Percentiles rank a stretch among this genome's conserved stretches.
phyloP scores from a whole-genome alignment of 2,113 vertebrate genomes.

The Brachypodius melanocephalos region DNA sequence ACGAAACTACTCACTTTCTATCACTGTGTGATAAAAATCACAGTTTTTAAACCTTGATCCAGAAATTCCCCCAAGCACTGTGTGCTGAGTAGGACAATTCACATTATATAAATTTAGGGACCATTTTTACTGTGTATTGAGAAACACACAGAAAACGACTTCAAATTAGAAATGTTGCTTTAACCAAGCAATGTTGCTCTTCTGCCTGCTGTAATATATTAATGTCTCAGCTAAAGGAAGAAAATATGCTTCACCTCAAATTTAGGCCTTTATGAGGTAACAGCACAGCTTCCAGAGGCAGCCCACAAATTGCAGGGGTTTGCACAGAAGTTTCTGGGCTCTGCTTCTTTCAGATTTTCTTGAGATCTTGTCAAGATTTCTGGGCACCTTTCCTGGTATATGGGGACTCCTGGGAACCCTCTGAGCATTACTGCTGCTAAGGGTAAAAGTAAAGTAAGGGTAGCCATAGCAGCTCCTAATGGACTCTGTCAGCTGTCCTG shows the following conservation, averaged over 20 bases:
- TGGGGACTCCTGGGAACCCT: rapidly evolving
- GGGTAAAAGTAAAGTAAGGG: neutral
- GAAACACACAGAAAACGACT: neutral
- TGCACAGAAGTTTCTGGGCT: neutral
- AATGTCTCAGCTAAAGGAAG: neutral
- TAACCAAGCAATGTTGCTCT: neutral
- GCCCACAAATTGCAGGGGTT: neutral
- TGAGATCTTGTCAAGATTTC: neutral
- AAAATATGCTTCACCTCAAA: neutral
- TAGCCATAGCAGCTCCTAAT: neutral
- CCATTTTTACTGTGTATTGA: neutral
- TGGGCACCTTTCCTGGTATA: neutral
- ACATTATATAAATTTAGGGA: neutral
- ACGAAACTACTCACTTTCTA: neutral
- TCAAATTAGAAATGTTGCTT: neutral
- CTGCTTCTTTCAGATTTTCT: neutral
- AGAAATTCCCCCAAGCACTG: neutral
- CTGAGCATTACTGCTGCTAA: neutral
- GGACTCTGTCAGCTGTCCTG: neutral
- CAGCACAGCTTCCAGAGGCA: neutral
- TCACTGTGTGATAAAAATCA: neutral
- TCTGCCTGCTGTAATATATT: neutral
- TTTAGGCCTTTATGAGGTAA: neutral
- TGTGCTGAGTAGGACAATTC: neutral
- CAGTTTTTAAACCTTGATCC: neutral